Conservation (phyloP, 2,888 invertebrate genomes). For the Cryptus viduatorius region DNA sequence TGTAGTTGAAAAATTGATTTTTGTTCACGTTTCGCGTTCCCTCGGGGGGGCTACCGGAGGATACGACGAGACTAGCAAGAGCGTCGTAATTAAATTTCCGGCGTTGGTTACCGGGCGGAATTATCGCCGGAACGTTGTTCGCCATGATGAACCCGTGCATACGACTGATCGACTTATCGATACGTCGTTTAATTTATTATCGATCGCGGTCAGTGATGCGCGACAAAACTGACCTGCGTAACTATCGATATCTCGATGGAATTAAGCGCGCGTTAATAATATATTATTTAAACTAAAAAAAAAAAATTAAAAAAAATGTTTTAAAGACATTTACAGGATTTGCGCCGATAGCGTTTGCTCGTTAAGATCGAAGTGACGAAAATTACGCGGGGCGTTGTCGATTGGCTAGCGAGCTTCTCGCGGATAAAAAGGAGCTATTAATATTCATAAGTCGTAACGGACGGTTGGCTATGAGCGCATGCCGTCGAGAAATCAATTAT, state of each 20-base stretch:
- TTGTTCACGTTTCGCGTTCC: slow-evolving; percentile 21
- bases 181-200: slow-evolving; percentile 74
- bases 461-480: slow-evolving; percentile 7
- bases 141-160: slow-evolving; percentile 18
- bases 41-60: slow-evolving; percentile 5
- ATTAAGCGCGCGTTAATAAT: slow-evolving; percentile 54
- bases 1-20: slow-evolving; percentile 37
- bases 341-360: neutral
- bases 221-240: slow-evolving; percentile 68
- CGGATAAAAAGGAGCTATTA: slow-evolving; percentile 36
- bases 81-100: slow-evolving; percentile 38
- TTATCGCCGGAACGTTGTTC: slow-evolving; percentile 24
- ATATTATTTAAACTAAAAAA: slow-evolving; percentile 47
- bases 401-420: neutral
- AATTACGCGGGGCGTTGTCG: slow-evolving; percentile 19
- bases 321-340: neutral
- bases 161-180: slow-evolving; percentile 60
- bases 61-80: neutral
- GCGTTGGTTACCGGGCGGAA: neutral
- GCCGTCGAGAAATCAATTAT: slow-evolving; percentile 49
- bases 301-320: slow-evolving; percentile 46
- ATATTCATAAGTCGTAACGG: slow-evolving; percentile 64
- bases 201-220: slow-evolving; percentile 75
- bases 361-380: neutral
- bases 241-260: slow-evolving; percentile 42